Evolutionary conservation across 2,888 invertebrate species (phyloP), one percentile per base, ranked within the genome.

Genomic region (Megamerina dolium): DNA sequence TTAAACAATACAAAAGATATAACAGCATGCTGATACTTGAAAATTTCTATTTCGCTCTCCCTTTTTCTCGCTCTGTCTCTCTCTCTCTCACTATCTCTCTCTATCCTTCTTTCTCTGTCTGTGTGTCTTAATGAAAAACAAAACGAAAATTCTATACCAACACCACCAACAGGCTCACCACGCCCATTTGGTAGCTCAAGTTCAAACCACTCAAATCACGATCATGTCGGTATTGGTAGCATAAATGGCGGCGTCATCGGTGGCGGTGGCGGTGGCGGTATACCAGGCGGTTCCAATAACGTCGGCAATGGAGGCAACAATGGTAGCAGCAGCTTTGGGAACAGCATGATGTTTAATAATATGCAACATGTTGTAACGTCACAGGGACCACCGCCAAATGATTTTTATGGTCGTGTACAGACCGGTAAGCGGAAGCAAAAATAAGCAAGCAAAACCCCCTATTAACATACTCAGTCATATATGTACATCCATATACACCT

Each of bases 101-200:
- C n/a, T n/a, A n/a, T n/a, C n/a, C n/a, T n/a, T n/a, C n/a, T n/a
- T n/a, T n/a, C n/a, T n/a, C n/a, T n/a, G n/a, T n/a, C n/a, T n/a
- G n/a, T n/a, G n/a, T n/a, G n/a, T n/a, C n/a, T n/a, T n/a, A n/a
- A n/a, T n/a, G n/a, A n/a, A n/a, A n/a, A 56, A 54, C 59, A 47
- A n/a, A n/a, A n/a, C n/a, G n/a, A n/a, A n/a, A n/a, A n/a, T n/a
- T n/a, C n/a, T n/a, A n/a, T n/a, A n/a, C n/a, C n/a, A n/a, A n/a
- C n/a, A n/a, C n/a, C n/a, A n/a, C n/a, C n/a, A 62, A 69, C 69
- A 71, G 71, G 71, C 62, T 71, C 72, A 55, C 68, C 72, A 53
- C 70, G 70, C 59, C 58, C 63, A 53, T 71, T 64, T 58, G 68
- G 65, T 59, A 53, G 57, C 43, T 31, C 42, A 40, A 53, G 48